A percentile compares a stretch with the other conserved stretches of the same genome.
Evolutionary conservation across 2,113 vertebrate species (phyloP).

Genomic region (Emydura subglobosa): DNA sequence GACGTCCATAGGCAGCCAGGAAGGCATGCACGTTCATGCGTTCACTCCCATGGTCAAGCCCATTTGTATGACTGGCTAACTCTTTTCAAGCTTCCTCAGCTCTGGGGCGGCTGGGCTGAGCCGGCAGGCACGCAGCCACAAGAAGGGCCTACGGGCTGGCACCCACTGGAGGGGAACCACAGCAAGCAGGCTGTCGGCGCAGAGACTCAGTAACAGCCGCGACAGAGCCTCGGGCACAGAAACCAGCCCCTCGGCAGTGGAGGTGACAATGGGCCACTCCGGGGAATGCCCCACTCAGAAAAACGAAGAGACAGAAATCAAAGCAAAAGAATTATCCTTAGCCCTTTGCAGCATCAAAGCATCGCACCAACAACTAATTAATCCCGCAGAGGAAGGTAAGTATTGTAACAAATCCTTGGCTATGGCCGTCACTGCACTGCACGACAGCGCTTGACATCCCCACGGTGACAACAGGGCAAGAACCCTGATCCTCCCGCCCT

Average conservation of each 20-base stretch:
- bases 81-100: background rate
- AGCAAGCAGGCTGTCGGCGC: background rate
- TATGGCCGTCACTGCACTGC: background rate
- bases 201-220: background rate
- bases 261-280: background rate
- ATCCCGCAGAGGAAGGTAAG: conserved; percentile 24
- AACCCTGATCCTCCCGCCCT: background rate
- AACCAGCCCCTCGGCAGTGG: background rate
- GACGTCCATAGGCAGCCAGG: background rate
- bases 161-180: rapidly evolving
- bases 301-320: background rate
- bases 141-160: background rate
- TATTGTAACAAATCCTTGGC: background rate
- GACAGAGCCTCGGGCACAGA: background rate
- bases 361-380: conserved; percentile 12
- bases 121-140: background rate
- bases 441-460: background rate
- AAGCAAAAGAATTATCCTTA: background rate
- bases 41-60: too few relatives aligned
- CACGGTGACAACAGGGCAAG: background rate
- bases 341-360: conserved; percentile 16
- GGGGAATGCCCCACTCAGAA: background rate
- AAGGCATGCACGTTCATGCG: background rate
- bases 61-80: background rate
- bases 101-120: background rate